phyloP scores from a whole-genome alignment of 2,113 vertebrate species.

The Odobenus rosmarus region DNA sequence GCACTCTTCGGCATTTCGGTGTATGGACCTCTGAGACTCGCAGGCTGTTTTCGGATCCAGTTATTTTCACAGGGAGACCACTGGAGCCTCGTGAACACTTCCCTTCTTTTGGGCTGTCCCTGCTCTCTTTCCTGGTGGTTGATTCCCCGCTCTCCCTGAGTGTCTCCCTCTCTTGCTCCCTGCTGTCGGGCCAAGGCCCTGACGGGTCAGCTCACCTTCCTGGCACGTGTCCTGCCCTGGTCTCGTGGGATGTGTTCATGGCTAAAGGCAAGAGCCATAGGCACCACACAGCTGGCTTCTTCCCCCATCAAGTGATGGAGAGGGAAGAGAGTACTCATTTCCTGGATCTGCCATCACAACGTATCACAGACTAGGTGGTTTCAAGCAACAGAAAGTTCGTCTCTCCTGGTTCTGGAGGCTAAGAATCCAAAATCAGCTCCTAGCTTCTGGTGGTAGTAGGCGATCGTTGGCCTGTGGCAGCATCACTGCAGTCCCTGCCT shows the following conservation, averaged over 20 bases:
- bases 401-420: neutral
- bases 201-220: neutral
- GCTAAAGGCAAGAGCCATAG: neutral
- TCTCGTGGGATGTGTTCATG: neutral
- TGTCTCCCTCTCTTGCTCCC: neutral
- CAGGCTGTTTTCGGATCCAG: neutral
- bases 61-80: neutral
- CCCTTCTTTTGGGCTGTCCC: neutral
- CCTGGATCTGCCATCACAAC: neutral
- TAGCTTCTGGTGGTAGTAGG: neutral
- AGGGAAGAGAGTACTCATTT: neutral
- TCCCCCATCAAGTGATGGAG: neutral
- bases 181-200: neutral
- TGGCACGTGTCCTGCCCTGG: neutral
- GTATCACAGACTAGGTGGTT: neutral
- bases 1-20: neutral
- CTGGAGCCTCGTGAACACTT: neutral
- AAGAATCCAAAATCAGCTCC: neutral
- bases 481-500: neutral
- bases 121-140: neutral
- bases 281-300: neutral
- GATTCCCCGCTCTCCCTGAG: neutral
- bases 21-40: neutral
- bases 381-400: neutral
- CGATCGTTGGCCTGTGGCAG: neutral